Evolutionary conservation across 2,113 vertebrate species (phyloP).

Genomic region (Canis aureus): DNA sequence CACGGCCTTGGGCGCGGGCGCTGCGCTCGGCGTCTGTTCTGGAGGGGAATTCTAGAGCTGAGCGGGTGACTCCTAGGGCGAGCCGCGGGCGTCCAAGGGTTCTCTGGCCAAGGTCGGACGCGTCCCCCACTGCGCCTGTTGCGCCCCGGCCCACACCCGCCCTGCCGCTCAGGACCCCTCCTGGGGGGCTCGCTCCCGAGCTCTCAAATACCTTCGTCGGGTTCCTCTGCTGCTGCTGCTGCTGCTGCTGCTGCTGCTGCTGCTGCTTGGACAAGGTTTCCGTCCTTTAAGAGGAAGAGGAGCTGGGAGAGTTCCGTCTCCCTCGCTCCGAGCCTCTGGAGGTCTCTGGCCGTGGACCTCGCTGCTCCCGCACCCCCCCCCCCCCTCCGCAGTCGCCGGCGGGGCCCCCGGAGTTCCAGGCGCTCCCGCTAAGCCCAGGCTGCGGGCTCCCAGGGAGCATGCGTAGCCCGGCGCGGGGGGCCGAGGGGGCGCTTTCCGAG

Average conservation of each 20-base stretch:
- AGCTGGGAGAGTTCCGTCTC: not conserved
- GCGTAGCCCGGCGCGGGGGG: not conserved
- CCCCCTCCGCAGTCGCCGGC: not conserved
- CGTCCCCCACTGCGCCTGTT: not conserved
- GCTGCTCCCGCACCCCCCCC: not conserved
- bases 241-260: not conserved
- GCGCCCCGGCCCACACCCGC: not conserved
- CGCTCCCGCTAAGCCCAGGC: not conserved
- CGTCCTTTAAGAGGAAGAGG: not conserved
- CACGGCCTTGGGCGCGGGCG: not conserved
- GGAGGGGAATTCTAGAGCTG: not conserved
- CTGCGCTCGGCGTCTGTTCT: not conserved
- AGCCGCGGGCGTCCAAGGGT: too few relatives aligned
- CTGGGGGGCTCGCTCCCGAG: not conserved
- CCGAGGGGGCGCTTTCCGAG: slow-evolving; percentile 85
- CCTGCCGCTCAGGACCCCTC: accelerated
- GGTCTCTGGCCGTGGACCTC: not conserved
- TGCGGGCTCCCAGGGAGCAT: slow-evolving; percentile 71
- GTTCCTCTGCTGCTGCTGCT: not conserved
- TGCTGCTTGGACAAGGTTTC: not conserved
- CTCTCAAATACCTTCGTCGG: not conserved
- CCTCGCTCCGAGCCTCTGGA: not conserved
- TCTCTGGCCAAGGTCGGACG: not conserved
- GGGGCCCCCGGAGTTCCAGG: not conserved
- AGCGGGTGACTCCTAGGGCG: not conserved